Base-by-base conservation (phyloP, 2,113 vertebrate species). In the Erinaceus europaeus region DNA sequence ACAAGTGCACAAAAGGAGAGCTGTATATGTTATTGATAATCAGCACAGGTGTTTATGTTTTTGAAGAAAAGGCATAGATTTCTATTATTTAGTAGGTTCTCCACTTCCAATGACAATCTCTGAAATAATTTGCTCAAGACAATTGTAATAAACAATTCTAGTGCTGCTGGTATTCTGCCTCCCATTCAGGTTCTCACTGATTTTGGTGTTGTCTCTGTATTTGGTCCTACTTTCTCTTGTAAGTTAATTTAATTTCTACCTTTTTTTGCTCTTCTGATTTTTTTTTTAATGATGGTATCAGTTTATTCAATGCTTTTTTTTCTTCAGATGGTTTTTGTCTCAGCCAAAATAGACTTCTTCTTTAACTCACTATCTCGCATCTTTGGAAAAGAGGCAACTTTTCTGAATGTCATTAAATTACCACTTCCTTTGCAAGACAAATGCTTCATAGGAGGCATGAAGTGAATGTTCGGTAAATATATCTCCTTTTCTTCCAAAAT, bases 401-500 rank as follows among this genome's bases (percentile, higher is more conserved):
- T 69, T 78, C 29, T 53, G 32, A 85, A 73, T 27, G 76, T 92
- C 3, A 21, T 48, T 86, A 65, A 83, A 81, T 68, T 52, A 36
- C 1, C 0, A 72, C 40, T 76, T 89, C 9, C 9, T 77, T 69
- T 64, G 21, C 10, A 71, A 85, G 48, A 67, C 29, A 84, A 69
- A 11, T 48, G 8, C 11, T 25, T 83, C 38, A 48, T 14, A 79
- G 36, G 38, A 72, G 38, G 74, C 15, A n/a, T 78, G 55, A 18
- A 78, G n/a, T 78, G 48, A 25, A 1, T 61, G 13, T 61, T 69
- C 23, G 29, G 34, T 34, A 86, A 78, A 79, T 50, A 20, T 2
- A 44, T 75, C 71, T 85, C 13, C 40, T 67, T 50, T 81, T 9
- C 62, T 78, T 88, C 57, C 12, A 48, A 27, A 50, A 32, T 27